phyloP scores from a whole-genome alignment of 1,140 invertebrate species.

The Leguminivora glycinivorella region DNA sequence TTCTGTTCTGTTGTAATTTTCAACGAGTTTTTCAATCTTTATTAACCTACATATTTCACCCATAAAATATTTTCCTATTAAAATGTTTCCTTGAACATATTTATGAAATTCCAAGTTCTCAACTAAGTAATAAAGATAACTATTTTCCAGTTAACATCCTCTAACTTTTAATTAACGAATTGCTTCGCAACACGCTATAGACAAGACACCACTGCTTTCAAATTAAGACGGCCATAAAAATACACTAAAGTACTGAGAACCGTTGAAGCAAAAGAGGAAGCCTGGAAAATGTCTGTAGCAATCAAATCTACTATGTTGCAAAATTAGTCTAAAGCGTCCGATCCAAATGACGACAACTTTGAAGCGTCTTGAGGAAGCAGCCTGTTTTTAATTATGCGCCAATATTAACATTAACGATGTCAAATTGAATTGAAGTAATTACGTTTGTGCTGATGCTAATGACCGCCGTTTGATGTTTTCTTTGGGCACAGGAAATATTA shows the following conservation, averaged over 20 bases:
- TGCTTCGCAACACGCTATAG: not conserved
- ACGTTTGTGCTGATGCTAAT: not conserved
- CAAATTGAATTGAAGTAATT: not conserved
- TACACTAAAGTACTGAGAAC: slow-evolving; percentile 23
- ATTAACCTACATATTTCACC: not conserved
- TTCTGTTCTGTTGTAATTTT: no score
- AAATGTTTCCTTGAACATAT: not conserved
- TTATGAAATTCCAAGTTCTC: not conserved
- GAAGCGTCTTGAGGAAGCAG: slow-evolving; percentile 14
- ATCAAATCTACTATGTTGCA: slow-evolving; percentile 25
- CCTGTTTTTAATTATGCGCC: slow-evolving; percentile 12
- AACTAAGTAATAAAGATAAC: not conserved
- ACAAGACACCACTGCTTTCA: slow-evolving; percentile 16
- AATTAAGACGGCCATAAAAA: slow-evolving; percentile 22
- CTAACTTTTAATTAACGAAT: not conserved
- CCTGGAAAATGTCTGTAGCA: slow-evolving; percentile 23
- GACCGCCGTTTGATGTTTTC: not conserved
- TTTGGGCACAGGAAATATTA: not conserved
- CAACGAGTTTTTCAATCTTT: no score
- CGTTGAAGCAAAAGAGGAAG: slow-evolving; percentile 23
- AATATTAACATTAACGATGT: slow-evolving; percentile 18
- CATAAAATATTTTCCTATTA: not conserved
- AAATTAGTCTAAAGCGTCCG: slow-evolving; percentile 19
- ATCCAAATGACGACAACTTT: slow-evolving; percentile 27
- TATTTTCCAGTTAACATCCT: not conserved